A percentile compares a stretch with the other conserved stretches of the same genome.
phyloP scores from a whole-genome alignment of 92 coral and sea anemone genomes.

The Diadumene lineata region DNA sequence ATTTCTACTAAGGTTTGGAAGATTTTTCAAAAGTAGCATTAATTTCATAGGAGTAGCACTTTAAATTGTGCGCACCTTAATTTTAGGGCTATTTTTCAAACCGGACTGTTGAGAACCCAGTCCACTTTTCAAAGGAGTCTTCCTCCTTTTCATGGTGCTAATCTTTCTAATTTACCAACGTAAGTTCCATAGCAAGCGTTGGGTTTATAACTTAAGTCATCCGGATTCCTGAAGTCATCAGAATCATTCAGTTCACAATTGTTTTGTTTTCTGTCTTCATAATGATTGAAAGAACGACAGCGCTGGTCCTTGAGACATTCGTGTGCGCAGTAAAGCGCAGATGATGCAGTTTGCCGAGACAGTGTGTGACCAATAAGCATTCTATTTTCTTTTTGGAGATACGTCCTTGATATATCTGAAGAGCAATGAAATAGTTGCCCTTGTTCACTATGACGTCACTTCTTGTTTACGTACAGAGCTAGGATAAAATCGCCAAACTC shows the following conservation, averaged over 20 bases:
- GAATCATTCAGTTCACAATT: conserved; percentile 47
- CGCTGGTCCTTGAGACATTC: conserved; percentile 21
- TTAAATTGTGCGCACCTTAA: too few species aligned
- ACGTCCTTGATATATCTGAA: conserved; percentile 38
- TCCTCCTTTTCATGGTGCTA: background rate
- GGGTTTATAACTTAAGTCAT: background rate
- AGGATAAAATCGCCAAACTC: too few species aligned
- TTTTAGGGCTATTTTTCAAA: too few species aligned
- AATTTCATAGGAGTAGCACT: too few species aligned
- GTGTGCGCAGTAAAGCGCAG: conserved; percentile 35
- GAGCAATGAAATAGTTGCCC: too few species aligned
- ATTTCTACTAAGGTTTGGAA: too few species aligned
- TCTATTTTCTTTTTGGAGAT: conserved; percentile 3
- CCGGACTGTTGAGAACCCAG: too few species aligned
- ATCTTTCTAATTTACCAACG: background rate
- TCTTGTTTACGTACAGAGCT: too few species aligned
- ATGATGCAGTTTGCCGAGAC: conserved; percentile 6
- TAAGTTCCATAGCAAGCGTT: background rate
- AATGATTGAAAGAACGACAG: conserved; percentile 48
- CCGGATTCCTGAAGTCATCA: conserved; percentile 4
- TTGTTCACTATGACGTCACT: too few species aligned
- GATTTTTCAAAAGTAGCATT: too few species aligned
- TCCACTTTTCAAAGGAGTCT: background rate
- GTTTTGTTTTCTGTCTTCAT: background rate
- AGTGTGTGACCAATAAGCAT: conserved; percentile 31